Evolutionary conservation across 2,888 invertebrate species (phyloP), one percentile per base, ranked within the genome.

Genomic region (Eremobia ochroleuca): DNA sequence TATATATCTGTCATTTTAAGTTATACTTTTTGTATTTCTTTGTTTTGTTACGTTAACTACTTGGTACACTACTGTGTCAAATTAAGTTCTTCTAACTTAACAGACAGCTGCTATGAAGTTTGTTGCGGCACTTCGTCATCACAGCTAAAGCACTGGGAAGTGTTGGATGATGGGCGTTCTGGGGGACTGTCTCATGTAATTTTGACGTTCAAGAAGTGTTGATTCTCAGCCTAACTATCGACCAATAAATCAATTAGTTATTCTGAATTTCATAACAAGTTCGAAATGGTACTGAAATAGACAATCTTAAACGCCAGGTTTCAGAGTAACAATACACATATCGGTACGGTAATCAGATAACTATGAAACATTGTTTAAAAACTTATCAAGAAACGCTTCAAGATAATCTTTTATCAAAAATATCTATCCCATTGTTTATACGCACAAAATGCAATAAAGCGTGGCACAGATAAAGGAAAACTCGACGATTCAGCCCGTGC

Each of bases 381-480:
- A 34, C 28, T 13, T 15, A 59, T 59, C 64, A 28, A 49, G 34
- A 76, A 49, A 65, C 25, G 13, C 0, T 34, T 37, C n/a, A n/a
- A n/a, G 18, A 28, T 25, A 43, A 49, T 18, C 6, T 25, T 18
- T 46, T 43, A 79, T 58, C 46, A 13, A 49, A 8, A 59, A 55
- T 40, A 34, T 59, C 15, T 49, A 37, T 52, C 0, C 43, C 2
- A 59, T 61, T 76, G 83, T 80, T 82, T 69, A 59, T 43, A 67
- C 46, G 76, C 76, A 43, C 4, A 49, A 58, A 82, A 79, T 82
- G 67, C 82, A 79, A 82, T 82, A 79, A 82, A 62, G 55, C 55
- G 28, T 31, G 9, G 6, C 11, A 11, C 62, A 62, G 55, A 64
- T 58, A 76, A 64, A 66, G 9, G 28, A 11, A 28, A 66, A 82